phyloP scores from a whole-genome alignment of 2,113 vertebrate genomes.

The Genyomyrus donnyi region DNA sequence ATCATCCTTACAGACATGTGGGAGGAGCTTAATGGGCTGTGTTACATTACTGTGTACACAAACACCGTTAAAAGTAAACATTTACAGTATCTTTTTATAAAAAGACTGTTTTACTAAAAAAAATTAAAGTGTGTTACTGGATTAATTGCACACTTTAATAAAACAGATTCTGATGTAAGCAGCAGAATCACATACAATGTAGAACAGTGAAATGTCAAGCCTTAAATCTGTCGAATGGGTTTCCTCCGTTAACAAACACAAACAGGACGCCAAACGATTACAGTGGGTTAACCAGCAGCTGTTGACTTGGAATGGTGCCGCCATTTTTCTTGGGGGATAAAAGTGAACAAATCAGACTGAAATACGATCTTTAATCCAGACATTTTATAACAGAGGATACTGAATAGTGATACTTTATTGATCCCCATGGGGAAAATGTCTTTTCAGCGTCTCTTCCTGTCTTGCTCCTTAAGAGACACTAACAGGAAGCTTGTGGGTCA shows the following conservation, averaged over 20 bases:
- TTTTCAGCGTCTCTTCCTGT: background rate
- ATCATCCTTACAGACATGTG: background rate
- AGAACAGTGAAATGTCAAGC: background rate
- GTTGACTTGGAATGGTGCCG: background rate
- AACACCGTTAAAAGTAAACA: background rate
- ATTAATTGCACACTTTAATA: background rate
- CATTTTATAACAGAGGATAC: background rate
- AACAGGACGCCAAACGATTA: background rate
- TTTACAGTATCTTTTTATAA: background rate
- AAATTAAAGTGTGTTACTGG: background rate
- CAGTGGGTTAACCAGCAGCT: background rate
- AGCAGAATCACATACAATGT: background rate
- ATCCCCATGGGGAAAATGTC: background rate
- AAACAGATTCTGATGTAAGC: background rate
- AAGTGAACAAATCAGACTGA: background rate
- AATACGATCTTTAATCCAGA: background rate
- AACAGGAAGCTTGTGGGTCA: background rate
- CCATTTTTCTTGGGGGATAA: background rate
- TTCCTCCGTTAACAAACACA: background rate
- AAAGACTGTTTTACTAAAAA: background rate
- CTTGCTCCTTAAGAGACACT: background rate
- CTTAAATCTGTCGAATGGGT: background rate
- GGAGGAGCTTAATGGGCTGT: background rate
- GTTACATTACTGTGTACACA: background rate
- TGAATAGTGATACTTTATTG: background rate